Evolutionary conservation across 1,140 invertebrate genomes (phyloP), one percentile per base, ranked within the genome.

Genomic region (Euura lappo): DNA sequence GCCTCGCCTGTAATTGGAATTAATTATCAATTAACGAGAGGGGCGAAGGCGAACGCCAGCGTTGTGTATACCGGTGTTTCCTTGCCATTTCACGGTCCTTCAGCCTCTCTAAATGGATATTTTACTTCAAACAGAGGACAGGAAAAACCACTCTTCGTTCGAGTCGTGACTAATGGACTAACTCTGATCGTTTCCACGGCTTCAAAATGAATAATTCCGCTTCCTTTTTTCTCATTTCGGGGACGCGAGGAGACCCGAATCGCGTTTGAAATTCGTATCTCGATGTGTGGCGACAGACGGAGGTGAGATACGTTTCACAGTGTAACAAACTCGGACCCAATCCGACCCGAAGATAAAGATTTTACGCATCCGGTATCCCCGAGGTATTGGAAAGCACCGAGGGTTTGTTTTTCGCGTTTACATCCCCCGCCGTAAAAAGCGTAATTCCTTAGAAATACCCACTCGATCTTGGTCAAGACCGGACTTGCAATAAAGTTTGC

Each of bases 261-360:
- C 51, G 51, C 51, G 51, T 11, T 60, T 60, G 51, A 60, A 60
- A 6, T 3, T 60, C 13, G 10, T 60, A 11, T n/a, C 13, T 6
- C 51, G 13, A 60, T 8, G 51, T 60, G 13, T 8, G 6, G 13
- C 10, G 13, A n/a, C 51, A n/a, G 51, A 60, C 13, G 4, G 28
- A 28, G 28, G 28, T 60, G 51, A n/a, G 4, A 3, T 11, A 60
- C 51, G 51, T 8, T 60, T n/a, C 13, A n/a, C 51, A n/a, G 51
- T 60, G 51, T 60, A 60, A 60, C 51, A 60, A 60, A 60, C 51
- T 60, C 51, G 51, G 13, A 60, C 51, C 51, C 51, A 60, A 60
- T 60, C 13, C 13, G 3, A 60, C 51, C 51, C 51, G 51, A 60
- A n/a, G 13, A 60, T 60, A 60, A 60, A 60, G 10, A 60, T 60